These are phyloP conservation scores for Chiloscyllium punctatum DNA, from an alignment of 2,797 vertebrate genomes.

Conservation along the genomic window DNA sequence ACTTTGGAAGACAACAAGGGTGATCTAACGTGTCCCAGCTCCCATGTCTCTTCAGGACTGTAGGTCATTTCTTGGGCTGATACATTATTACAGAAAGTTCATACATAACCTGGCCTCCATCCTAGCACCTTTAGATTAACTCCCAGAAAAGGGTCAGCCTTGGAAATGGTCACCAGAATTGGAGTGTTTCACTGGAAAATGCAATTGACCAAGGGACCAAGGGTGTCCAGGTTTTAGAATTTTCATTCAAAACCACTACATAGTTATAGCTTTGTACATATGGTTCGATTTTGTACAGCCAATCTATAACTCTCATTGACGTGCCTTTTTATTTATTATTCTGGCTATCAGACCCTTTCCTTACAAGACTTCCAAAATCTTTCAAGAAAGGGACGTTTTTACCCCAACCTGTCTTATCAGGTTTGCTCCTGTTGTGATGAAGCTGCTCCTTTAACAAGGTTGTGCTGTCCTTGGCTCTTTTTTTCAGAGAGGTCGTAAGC, in stretches of 20 bases:
- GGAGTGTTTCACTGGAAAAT: neutral
- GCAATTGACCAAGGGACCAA: neutral
- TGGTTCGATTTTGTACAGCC: neutral
- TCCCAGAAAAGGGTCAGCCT: too few species aligned
- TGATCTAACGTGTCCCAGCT: too few species aligned
- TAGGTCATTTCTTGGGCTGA: too few species aligned
- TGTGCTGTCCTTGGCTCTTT: too few species aligned
- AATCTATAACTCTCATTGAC: neutral
- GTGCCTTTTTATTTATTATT: constrained; percentile 1
- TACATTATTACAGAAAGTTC: too few species aligned
- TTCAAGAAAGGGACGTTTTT: neutral
- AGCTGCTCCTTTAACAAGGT: too few species aligned
- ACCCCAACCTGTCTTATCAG: neutral
- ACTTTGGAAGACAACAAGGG: too few species aligned
- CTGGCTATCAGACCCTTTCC: neutral
- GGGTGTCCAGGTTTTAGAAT: neutral
- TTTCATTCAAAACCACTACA: neutral
- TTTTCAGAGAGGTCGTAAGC: too few species aligned
- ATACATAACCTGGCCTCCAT: too few species aligned
- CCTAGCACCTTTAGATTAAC: too few species aligned
- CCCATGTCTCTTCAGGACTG: too few species aligned
- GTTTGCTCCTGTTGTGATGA: neutral
- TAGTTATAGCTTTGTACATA: neutral
- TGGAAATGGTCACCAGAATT: too few species aligned
- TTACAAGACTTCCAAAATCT: neutral